Evolutionary conservation across 2,888 invertebrate genomes (phyloP).

Genomic region (Rhimphoctona megacephalus): DNA sequence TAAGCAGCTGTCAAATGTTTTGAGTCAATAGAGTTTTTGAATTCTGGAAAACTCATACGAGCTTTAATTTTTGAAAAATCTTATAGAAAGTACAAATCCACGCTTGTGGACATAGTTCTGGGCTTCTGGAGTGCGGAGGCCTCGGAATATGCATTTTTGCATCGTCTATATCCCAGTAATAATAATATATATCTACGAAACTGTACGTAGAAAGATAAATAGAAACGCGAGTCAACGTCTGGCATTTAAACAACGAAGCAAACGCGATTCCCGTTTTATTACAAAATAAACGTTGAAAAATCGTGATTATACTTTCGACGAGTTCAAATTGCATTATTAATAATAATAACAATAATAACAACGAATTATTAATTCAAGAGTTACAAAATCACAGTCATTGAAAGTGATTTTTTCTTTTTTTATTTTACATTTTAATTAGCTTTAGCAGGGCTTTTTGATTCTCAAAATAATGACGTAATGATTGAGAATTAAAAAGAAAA

Average conservation of each 20-base stretch:
- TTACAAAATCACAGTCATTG: not conserved
- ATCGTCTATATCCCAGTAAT: not conserved
- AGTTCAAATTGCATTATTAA: slow-evolving; percentile 55
- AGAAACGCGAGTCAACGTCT: slow-evolving; percentile 42
- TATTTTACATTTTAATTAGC: not conserved
- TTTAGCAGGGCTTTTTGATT: not conserved
- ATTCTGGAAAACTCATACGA: not conserved
- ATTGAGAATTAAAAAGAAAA: not conserved
- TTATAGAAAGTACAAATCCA: slow-evolving; percentile 34
- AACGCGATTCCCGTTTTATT: slow-evolving; percentile 50
- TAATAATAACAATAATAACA: not conserved
- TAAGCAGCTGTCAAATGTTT: not conserved
- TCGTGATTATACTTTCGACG: slow-evolving; percentile 22
- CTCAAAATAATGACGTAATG: not conserved
- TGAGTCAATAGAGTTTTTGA: not conserved
- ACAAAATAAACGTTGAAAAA: slow-evolving; percentile 27
- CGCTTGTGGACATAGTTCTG: slow-evolving; percentile 25
- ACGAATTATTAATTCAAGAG: not conserved
- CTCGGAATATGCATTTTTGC: slow-evolving; percentile 44
- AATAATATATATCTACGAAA: slow-evolving; percentile 24
- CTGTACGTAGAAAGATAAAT: slow-evolving; percentile 16
- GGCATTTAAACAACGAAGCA: slow-evolving; percentile 65
- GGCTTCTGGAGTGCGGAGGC: slow-evolving; percentile 58
- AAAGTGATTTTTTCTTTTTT: not conserved
- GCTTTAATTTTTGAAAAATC: slow-evolving; percentile 21